Evolutionary conservation across 2,797 vertebrate species (phyloP).

Genomic region (Sebastes ruberrimus): DNA sequence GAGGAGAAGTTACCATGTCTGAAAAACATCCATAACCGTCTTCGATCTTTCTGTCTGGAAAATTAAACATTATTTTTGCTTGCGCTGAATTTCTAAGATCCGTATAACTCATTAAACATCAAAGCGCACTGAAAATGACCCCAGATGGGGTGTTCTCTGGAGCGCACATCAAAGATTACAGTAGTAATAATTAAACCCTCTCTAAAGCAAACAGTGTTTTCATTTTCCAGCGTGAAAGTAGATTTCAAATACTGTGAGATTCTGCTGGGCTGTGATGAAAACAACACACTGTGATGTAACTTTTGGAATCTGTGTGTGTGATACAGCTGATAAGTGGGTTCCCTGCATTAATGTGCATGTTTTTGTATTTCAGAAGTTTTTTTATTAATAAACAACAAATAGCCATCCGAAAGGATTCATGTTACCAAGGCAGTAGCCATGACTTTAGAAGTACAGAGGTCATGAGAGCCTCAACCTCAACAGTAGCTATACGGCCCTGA

Average conservation of each 20-base stretch:
- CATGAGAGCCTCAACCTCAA: neutral
- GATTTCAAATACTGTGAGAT: neutral
- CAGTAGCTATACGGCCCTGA: neutral
- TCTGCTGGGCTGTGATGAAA: constrained; percentile 9
- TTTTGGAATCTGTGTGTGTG: neutral
- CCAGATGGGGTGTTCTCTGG: constrained; percentile 14
- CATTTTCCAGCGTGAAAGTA: constrained; percentile 17
- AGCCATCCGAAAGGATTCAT: rapidly evolving
- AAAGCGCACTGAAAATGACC: constrained; percentile 47
- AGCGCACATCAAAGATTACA: constrained; percentile 56
- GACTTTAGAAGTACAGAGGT: neutral
- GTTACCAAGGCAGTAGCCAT: neutral
- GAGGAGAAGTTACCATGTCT: neutral
- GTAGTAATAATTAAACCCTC: constrained; percentile 53
- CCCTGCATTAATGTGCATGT: neutral
- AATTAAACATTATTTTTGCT: constrained; percentile 21
- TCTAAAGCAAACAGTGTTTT: constrained; percentile 43
- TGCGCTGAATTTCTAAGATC: constrained; percentile 26
- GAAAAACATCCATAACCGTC: neutral
- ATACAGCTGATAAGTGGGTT: neutral
- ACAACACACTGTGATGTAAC: neutral
- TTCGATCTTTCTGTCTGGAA: constrained; percentile 4
- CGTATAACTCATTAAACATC: constrained; percentile 45
- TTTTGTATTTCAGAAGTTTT: neutral
- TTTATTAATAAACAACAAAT: neutral